phyloP scores from a whole-genome alignment of 2,113 vertebrate genomes.

The Stegostoma tigrinum region DNA sequence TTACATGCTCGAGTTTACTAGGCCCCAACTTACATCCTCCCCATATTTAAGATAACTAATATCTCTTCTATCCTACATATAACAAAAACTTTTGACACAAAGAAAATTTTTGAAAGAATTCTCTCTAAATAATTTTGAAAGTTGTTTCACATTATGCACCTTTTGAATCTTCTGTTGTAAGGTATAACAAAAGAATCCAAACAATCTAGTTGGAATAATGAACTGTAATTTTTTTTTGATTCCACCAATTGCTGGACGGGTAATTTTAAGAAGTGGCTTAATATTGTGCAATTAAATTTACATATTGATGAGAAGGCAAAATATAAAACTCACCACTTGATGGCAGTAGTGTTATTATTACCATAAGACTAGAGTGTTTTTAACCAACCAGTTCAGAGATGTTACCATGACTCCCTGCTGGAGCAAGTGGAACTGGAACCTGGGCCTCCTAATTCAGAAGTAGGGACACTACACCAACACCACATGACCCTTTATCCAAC shows the following conservation, averaged over 20 bases:
- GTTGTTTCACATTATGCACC: background rate
- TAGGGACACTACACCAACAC: no score
- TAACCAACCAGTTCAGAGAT: no score
- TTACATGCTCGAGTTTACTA: no score
- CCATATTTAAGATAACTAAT: background rate
- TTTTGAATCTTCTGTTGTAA: background rate
- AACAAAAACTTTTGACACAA: background rate
- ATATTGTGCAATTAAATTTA: background rate
- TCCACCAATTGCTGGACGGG: background rate
- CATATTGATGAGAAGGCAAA: background rate
- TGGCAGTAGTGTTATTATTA: background rate
- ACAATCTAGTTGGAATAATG: background rate
- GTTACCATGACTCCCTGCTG: no score
- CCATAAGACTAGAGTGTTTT: background rate
- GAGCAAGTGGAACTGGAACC: no score
- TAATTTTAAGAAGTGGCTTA: background rate
- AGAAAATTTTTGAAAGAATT: background rate
- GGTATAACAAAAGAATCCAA: background rate
- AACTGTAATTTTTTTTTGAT: background rate
- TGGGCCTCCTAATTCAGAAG: no score
- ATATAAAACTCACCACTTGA: conserved; percentile 30
- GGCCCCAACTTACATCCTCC: background rate
- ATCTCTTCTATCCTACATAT: background rate
- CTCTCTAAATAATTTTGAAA: background rate
- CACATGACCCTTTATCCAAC: no score